phyloP scores from a whole-genome alignment of 2,113 vertebrate genomes.

The Mohoua ochrocephala region DNA sequence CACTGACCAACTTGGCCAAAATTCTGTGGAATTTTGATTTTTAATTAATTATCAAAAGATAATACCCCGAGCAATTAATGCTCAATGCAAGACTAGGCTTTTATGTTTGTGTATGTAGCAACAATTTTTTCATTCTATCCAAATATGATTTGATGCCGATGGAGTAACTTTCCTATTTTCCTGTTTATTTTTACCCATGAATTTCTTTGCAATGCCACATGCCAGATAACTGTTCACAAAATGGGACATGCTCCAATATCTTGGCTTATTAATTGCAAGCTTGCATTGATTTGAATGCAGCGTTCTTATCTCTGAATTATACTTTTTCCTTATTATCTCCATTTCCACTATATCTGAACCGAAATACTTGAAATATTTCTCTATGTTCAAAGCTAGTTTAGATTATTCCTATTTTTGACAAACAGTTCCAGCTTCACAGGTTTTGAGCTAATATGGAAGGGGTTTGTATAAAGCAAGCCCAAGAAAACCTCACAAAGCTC shows the following conservation, averaged over 20 bases:
- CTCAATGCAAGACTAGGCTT: neutral
- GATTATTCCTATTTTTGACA: neutral
- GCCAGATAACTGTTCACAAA: neutral
- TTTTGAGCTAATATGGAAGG: neutral
- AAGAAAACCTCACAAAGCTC: neutral
- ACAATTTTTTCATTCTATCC: neutral
- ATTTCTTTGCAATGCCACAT: neutral
- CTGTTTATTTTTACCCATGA: conserved; percentile 36
- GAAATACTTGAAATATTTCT: neutral
- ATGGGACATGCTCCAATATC: neutral
- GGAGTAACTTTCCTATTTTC: conserved; percentile 5
- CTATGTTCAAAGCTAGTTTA: neutral
- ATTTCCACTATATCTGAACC: neutral
- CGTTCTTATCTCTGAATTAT: neutral
- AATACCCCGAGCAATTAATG: conserved; percentile 20
- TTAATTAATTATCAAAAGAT: conserved; percentile 41
- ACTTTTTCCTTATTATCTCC: neutral
- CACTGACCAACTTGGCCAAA: neutral
- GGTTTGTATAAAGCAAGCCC: neutral
- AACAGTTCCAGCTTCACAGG: neutral
- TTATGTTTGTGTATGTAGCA: neutral
- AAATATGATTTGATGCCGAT: conserved; percentile 5
- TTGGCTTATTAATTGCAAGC: neutral
- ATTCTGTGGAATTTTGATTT: conserved; percentile 4
- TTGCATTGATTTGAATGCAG: neutral